Base-by-base conservation (phyloP, 2,113 vertebrate genomes). In the Megalops atlanticus region DNA sequence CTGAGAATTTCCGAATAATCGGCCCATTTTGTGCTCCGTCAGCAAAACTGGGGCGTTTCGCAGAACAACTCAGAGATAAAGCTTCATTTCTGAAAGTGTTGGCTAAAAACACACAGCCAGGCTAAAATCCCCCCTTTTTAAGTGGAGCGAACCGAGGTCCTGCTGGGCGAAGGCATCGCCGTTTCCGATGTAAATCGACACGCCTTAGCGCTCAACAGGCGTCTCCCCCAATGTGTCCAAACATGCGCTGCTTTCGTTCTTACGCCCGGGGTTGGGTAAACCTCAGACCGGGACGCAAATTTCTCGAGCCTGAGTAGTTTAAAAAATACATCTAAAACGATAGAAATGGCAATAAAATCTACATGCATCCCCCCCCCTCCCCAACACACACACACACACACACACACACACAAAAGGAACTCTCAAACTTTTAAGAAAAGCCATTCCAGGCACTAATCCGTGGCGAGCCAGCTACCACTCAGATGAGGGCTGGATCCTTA, bases 231-330 rank as follows among this genome's bases (percentile, higher is more conserved):
- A 89, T 89, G 88, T 86, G 81, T 82, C 82, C 84, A 88, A 82
- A 88, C 89, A 90, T 85, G 87, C 86, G 83, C 82, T 84, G 58
- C 86, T 90, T 89, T 92, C 85, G 87, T 87, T 85, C 89, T 82
- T 84, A 74, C 84, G 85, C 88, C 85, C 36, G 33, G 8, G 45
- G 41, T 21, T 52, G 39, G n/a, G 15, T 27, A 33, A 71, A 82
- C 69, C 33, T 54, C 36, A 21, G 15, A 47, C 49, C 43, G 24
- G 27, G 43, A 31, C 70, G 21, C 27, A 47, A 39, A 33, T 52
- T 21, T n/a, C 58, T 52, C 43, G 35, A 71, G 38, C 39, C 39
- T 35, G 68, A 78, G 10, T 40, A 39, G 21, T 36, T 3, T 35
- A 68, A 14, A 2, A 10, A 8, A 64, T 31, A n/a, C 12, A 10